Percentiles rank a stretch among this genome's conserved stretches.
phyloP scores from a whole-genome alignment of 2,888 invertebrate genomes.

The Colletes collaris region DNA sequence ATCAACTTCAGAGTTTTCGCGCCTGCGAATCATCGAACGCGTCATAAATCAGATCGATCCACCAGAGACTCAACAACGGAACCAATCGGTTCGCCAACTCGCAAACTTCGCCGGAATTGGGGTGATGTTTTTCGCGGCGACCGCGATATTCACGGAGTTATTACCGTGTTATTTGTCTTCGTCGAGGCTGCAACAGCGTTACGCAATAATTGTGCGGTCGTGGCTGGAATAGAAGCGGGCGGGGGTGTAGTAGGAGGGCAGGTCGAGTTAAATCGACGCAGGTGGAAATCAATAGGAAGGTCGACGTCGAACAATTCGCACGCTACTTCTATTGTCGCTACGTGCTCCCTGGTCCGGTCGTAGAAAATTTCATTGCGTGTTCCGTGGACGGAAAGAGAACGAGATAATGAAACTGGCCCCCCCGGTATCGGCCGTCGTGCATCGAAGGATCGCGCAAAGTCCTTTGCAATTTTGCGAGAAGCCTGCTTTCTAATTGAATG shows the following conservation, averaged over 20 bases:
- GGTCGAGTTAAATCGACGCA: constrained; percentile 65
- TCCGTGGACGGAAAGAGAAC: constrained; percentile 11
- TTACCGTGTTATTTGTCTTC: constrained; percentile 59
- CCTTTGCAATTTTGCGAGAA: constrained; percentile 51
- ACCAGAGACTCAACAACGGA: too few relatives aligned
- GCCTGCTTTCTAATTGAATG: constrained; percentile 55
- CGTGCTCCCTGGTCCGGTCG: constrained; percentile 42
- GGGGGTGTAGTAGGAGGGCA: constrained; percentile 14
- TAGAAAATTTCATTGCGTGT: constrained; percentile 65
- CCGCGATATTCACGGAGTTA: constrained; percentile 46
- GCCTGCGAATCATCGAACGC: too few relatives aligned
- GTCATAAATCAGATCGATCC: too few relatives aligned
- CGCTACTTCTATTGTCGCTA: constrained; percentile 59
- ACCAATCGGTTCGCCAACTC: too few relatives aligned
- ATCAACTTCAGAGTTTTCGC: too few relatives aligned
- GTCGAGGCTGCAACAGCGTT: constrained; percentile 30
- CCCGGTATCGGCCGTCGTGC: constrained; percentile 4
- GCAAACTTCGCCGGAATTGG: too few relatives aligned
- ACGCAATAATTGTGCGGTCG: constrained; percentile 64
- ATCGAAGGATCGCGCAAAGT: constrained; percentile 32
- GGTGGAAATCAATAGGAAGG: constrained; percentile 69
- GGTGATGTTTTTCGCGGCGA: background rate
- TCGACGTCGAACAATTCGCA: constrained; percentile 63
- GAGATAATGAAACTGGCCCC: constrained; percentile 52
- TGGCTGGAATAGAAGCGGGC: background rate